Base-by-base conservation (phyloP, 2,797 vertebrate species). In the Crenichthys baileyi region DNA sequence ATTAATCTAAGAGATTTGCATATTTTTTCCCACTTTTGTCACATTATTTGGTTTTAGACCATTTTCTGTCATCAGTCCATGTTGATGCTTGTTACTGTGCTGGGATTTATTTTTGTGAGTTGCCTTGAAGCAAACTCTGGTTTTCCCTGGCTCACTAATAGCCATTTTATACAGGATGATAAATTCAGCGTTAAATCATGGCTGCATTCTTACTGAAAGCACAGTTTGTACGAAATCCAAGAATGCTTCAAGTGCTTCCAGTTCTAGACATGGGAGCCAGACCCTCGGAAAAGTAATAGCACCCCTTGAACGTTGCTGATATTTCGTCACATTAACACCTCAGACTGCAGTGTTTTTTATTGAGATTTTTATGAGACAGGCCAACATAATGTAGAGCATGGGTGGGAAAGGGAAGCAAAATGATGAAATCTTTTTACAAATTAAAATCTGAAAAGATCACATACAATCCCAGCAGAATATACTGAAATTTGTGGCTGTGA, bases 171-270 rank as follows among this genome's bases (percentile, higher is more conserved):
- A 67, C 31, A 63, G 15, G 7, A 16, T 63, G 29, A 63, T 36
- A 63, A 36, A 63, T 36, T 87, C 26, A 46, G 56, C 74, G 24
- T 78, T 70, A 80, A 86, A 86, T 89, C 85, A 7, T 39, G 51
- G 20, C 22, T 67, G 20, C 22, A 41, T 67, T 22, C 39, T 36
- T 67, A 1, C 20, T 65, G 83, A 83, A 75, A 83, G 77, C 76
- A 61, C 72, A 70, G 55, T 88, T 90, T 87, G 79, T 84, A 79
- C 74, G 80, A 78, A 81, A 79, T 87, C 82, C 84, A 89, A 82
- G 85, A 87, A 83, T 65, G 4, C 8, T 65, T 65, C 61, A 83
- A 83, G 80, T 81, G 70, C 74, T 89, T 86, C 86, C 41, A 86
- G 39, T 76, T 84, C 63, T 80, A 53, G 79, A 82, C 74, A 67